phyloP scores from a whole-genome alignment of 2,888 invertebrate genomes.

The Drosophila conformis region DNA sequence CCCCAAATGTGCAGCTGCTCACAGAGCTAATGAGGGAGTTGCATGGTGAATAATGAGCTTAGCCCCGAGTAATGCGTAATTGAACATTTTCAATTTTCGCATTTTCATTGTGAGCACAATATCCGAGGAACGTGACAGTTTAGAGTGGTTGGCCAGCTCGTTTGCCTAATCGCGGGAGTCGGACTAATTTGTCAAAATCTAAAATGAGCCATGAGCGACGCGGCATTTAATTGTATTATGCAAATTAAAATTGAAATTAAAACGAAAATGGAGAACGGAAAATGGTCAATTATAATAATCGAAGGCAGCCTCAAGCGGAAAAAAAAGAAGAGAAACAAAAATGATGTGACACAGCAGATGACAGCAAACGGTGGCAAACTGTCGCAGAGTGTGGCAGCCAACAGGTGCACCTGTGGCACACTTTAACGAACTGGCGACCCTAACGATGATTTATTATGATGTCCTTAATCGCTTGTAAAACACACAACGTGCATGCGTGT shows the following conservation, averaged over 20 bases:
- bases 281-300: slow-evolving; percentile 36
- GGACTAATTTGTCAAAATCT: slow-evolving; percentile 53
- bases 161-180: slow-evolving; percentile 32
- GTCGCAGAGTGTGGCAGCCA: not conserved
- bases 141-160: slow-evolving; percentile 17
- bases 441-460: slow-evolving; percentile 72
- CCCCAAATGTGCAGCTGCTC: not conserved
- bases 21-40: not conserved
- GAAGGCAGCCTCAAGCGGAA: slow-evolving; percentile 35
- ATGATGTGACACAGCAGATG: slow-evolving; percentile 36
- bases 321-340: not conserved
- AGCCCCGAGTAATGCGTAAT: slow-evolving; percentile 43
- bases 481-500: slow-evolving; percentile 25
- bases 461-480: slow-evolving; percentile 59
- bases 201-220: slow-evolving; percentile 43
- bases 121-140: slow-evolving; percentile 68
- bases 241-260: slow-evolving; percentile 59
- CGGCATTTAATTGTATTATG: slow-evolving; percentile 70
- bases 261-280: slow-evolving; percentile 30
- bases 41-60: slow-evolving; percentile 51
- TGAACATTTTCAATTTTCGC: slow-evolving; percentile 49
- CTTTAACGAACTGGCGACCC: slow-evolving; percentile 63
- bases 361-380: slow-evolving; percentile 13
- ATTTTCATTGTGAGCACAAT: slow-evolving; percentile 22
- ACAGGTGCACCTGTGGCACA: slow-evolving; percentile 26